These are phyloP conservation scores for Hipparchia sbordonii DNA, from an alignment of 2,888 invertebrate genomes.

Conservation along the genomic window DNA sequence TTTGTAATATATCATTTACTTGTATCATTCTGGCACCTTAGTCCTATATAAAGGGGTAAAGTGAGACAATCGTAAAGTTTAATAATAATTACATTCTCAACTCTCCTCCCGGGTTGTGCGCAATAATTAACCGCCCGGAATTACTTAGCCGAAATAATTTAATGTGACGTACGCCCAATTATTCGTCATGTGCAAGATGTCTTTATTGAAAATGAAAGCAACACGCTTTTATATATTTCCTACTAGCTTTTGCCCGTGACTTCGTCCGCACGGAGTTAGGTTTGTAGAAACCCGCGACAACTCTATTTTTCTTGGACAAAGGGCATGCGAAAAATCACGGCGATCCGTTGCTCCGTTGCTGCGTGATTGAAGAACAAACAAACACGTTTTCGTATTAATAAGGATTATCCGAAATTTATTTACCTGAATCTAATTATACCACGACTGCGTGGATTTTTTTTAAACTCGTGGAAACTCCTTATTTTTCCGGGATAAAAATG, in stretches of 20 bases:
- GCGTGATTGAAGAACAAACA: too few species aligned
- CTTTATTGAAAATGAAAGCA: slow-evolving; percentile 42
- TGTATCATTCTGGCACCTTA: slow-evolving; percentile 49
- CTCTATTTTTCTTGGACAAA: too few species aligned
- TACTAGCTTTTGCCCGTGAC: not conserved
- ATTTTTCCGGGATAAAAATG: too few species aligned
- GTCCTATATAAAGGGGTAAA: slow-evolving; percentile 74
- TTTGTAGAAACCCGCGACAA: too few species aligned
- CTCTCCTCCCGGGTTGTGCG: slow-evolving; percentile 80
- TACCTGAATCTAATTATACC: too few species aligned
- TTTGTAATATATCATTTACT: slow-evolving; percentile 41
- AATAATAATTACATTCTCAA: slow-evolving; percentile 83
- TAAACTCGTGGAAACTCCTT: too few species aligned
- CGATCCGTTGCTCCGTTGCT: too few species aligned
- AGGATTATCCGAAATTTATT: too few species aligned
- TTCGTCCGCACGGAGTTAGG: too few species aligned
- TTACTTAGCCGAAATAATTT: slow-evolving; percentile 83
- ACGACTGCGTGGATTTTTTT: too few species aligned
- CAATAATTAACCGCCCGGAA: slow-evolving; percentile 83
- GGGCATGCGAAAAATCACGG: too few species aligned
- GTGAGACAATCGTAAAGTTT: slow-evolving; percentile 84
- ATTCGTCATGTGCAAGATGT: slow-evolving; percentile 51
- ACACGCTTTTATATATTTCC: not conserved
- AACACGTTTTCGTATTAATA: too few species aligned
- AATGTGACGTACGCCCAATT: slow-evolving; percentile 76